Base-by-base conservation (phyloP, 1,140 invertebrate genomes). In the Drosophila gunungcola region DNA sequence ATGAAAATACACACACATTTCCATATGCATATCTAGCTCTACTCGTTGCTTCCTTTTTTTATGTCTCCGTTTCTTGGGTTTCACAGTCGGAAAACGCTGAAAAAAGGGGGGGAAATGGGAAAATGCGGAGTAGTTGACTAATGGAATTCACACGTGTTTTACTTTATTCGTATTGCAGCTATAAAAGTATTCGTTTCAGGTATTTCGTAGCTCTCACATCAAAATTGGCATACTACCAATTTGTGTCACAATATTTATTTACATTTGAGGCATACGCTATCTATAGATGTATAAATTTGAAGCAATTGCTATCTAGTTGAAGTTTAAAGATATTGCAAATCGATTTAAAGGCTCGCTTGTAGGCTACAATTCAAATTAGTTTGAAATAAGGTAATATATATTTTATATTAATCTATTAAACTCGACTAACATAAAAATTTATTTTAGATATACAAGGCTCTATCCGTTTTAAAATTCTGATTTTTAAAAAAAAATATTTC, bases 101-200 rank as follows among this genome's bases (percentile, higher is more conserved):
- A n/a, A 13, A 27, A n/a, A n/a, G 63, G 25, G 11, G 62, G 10
- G 49, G 12, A n/a, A 12, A 11, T 27, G 67, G 7, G 1, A 10
- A 13, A 25, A 16, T 16, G 43, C 10, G 10, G 12, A 7, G n/a
- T 5, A 29, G 29, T 13, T 34, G 64, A 27, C 42, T 69, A 70
- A 70, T 70, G 42, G 64, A 70, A 70, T 56, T 70, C 64, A 70
- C 49, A 70, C 67, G 64, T 56, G 67, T 39, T 70, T 48, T 56
- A 27, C 42, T 70, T 48, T 70, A 70, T 63, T 42, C 21, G 43
- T 57, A 57, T 70, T 46, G 43, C 52, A 38, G 68, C 68, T 70
- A 70, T 70, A 70, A 69, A 70, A 39, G 45, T 42, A 41, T 41
- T 13, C 48, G n/a, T 38, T 68, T 48, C 67, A 70, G 52, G 52